These are phyloP conservation scores for Oreochromis aureus DNA, from an alignment of 2,113 vertebrate species.

Conservation along the genomic window DNA sequence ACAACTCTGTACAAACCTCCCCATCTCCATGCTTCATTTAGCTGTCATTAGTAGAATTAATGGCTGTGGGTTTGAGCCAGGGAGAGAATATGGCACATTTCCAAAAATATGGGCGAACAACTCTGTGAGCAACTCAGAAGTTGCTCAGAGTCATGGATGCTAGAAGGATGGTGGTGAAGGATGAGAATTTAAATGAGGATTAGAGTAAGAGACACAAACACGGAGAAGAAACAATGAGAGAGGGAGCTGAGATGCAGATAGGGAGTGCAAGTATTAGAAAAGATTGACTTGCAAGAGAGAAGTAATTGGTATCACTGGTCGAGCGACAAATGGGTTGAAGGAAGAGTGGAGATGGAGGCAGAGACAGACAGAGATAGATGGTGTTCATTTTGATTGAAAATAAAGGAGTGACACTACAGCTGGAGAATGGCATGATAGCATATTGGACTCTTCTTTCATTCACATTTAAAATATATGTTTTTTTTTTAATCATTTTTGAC, in stretches of 20 bases:
- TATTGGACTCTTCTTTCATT: background rate
- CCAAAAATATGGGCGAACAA: conserved; percentile 16
- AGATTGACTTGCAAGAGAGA: background rate
- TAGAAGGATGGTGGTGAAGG: background rate
- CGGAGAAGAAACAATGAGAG: background rate
- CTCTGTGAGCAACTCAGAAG: conserved; percentile 5
- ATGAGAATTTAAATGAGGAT: conserved; percentile 4
- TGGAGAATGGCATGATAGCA: background rate
- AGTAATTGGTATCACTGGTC: conserved; percentile 14
- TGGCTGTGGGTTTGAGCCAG: conserved; percentile 43
- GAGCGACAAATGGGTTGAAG: background rate
- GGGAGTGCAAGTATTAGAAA: background rate
- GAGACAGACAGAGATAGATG: background rate
- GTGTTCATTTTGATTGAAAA: conserved; percentile 7
- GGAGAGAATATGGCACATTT: conserved; percentile 26
- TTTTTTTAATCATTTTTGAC: background rate
- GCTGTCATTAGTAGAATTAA: conserved; percentile 68
- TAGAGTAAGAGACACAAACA: background rate
- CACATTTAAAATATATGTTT: accelerated
- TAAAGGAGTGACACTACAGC: background rate
- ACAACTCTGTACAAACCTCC: background rate
- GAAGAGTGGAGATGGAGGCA: background rate
- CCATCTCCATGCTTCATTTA: conserved; percentile 66
- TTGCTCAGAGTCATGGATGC: background rate
- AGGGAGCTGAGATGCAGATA: background rate